phyloP scores from a whole-genome alignment of 2,797 vertebrate genomes.

The Tokudaia muenninki region DNA sequence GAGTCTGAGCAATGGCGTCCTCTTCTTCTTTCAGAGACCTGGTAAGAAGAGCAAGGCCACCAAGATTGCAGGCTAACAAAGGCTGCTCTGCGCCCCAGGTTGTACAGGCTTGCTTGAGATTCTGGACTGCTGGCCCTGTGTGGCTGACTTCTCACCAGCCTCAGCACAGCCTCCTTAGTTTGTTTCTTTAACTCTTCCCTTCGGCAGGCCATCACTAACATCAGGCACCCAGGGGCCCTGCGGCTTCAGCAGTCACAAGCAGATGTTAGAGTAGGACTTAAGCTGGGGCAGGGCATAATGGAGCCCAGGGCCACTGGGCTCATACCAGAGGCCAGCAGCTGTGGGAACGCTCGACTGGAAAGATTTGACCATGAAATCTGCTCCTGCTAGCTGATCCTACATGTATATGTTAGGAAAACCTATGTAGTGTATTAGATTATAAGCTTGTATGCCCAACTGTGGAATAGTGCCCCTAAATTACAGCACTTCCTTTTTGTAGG shows the following conservation, averaged over 20 bases:
- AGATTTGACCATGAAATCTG: not conserved
- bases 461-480: not conserved
- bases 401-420: not conserved
- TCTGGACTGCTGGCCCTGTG: not conserved
- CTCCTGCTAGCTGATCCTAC: not conserved
- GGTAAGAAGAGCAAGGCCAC: not conserved
- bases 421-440: not conserved
- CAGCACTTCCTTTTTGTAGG: not conserved
- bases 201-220: not conserved
- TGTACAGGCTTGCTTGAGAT: not conserved
- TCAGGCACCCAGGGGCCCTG: not conserved
- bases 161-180: not conserved
- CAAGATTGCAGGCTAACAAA: not conserved
- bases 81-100: too few species aligned
- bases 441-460: not conserved
- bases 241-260: not conserved
- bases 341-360: not conserved
- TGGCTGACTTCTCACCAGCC: not conserved
- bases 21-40: not conserved
- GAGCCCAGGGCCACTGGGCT: not conserved
- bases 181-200: not conserved
- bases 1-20: not conserved
- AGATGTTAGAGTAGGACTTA: not conserved
- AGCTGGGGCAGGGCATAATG: not conserved
- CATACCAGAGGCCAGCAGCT: not conserved